Evolutionary conservation across 2,797 vertebrate species (phyloP).

Genomic region (Cryptoprocta ferox): DNA sequence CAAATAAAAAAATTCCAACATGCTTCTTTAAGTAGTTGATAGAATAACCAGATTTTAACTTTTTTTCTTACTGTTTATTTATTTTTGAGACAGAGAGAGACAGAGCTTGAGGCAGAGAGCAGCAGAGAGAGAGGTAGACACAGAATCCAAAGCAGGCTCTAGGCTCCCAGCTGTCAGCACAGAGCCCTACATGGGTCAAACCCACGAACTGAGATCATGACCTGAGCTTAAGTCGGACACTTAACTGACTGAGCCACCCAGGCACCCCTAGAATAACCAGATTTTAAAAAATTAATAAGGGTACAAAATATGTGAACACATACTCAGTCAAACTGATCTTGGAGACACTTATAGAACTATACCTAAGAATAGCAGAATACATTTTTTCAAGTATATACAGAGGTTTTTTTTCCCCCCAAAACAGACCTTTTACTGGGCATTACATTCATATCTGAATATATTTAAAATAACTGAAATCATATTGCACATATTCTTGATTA

Average conservation of each 20-base stretch:
- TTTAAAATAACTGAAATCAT: not conserved
- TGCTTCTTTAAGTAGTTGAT: not conserved
- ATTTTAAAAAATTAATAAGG: not conserved
- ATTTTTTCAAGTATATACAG: not conserved
- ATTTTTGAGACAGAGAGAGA: too few relatives aligned
- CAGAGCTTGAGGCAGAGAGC: too few relatives aligned
- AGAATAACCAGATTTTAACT: not conserved
- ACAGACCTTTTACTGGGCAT: not conserved
- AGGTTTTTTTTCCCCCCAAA: conserved; percentile 10
- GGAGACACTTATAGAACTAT: not conserved
- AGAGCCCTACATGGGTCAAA: too few relatives aligned
- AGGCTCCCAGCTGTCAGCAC: too few relatives aligned
- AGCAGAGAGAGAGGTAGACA: too few relatives aligned
- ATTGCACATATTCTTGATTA: not conserved
- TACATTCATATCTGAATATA: not conserved
- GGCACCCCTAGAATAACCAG: not conserved
- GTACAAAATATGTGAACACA: not conserved
- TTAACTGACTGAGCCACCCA: too few relatives aligned
- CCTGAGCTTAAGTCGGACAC: too few relatives aligned
- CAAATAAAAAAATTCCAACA: not conserved
- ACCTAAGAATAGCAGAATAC: not conserved
- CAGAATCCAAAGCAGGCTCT: too few relatives aligned
- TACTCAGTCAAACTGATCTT: not conserved
- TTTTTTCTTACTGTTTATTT: too few relatives aligned
- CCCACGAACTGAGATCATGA: too few relatives aligned